Evolutionary conservation across 1,140 invertebrate genomes (phyloP), one percentile per base, ranked within the genome.

Genomic region (Drosophila oshimai): DNA sequence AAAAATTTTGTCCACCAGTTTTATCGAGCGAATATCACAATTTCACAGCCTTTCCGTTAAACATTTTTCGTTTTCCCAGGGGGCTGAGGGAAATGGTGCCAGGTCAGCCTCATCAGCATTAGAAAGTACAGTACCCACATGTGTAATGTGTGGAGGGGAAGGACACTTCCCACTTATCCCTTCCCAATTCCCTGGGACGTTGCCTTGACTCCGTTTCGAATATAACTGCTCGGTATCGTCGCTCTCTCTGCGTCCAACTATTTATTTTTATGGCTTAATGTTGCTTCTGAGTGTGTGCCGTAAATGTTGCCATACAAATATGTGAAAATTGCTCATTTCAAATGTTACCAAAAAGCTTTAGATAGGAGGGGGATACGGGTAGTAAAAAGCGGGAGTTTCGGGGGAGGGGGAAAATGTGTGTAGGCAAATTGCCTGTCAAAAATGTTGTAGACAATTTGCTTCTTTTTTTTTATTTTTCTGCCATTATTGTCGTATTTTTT

Each of bases 321-420:
- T 84, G 80, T 84, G 80, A 86, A 84, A 84, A 84, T 86, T 84
- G 80, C 80, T 84, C 80, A 86, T 84, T 84, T 84, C 65, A 84
- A 72, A 86, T 75, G 75, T 60, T 73, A 45, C 28, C 62, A 51
- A 73, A 73, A 65, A 54, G 51, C 39, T 31, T 7, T 10, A 37
- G 41, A 20, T n/a, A n/a, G 41, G 10, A 28, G 20, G 20, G 17
- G 13, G 36, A 10, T 4, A 15, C 12, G 54, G 13, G 28, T 31
- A 36, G n/a, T n/a, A n/a, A n/a, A n/a, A n/a, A n/a, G n/a, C n/a
- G n/a, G n/a, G n/a, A n/a, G n/a, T n/a, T n/a, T 6, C 9, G 15
- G 6, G 9, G 12, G 26, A 7, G 26, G 17, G 42, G 15, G 24
- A 33, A 31, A 31, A 64, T 60, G 64, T 83, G 68, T 74, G 64